Evolutionary conservation across 2,797 vertebrate species (phyloP).

Genomic region (Lateolabrax maculatus): DNA sequence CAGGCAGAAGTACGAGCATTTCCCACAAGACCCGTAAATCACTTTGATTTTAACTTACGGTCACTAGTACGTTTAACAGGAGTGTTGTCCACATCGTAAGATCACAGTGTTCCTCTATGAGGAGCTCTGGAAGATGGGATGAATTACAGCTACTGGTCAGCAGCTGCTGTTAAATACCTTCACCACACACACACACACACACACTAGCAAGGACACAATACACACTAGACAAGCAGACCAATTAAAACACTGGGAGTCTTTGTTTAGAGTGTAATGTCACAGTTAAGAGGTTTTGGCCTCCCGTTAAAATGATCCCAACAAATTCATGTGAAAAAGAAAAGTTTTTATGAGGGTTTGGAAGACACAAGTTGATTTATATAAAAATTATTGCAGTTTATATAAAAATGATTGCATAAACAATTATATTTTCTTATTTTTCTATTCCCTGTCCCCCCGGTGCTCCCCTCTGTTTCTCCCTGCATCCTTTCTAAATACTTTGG

Average conservation of each 20-base stretch:
- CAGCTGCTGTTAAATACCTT: constrained; percentile 54
- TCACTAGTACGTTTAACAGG: constrained; percentile 12
- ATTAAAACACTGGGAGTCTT: constrained; percentile 27
- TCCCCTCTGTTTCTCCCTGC: neutral
- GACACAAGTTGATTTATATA: constrained; percentile 15
- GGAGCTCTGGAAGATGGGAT: constrained; percentile 30
- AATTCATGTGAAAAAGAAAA: neutral
- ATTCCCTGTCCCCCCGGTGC: neutral
- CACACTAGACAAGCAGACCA: constrained; percentile 14
- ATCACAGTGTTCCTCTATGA: constrained; percentile 33
- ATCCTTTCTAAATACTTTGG: constrained; percentile 20
- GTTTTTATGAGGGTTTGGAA: constrained; percentile 30
- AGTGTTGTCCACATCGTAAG: constrained; percentile 19
- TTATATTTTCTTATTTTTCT: neutral
- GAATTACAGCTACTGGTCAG: constrained; percentile 66
- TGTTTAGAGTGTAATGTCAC: constrained; percentile 33
- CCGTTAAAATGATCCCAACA: constrained; percentile 10
- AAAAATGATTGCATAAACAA: constrained; percentile 32
- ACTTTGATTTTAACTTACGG: constrained; percentile 15
- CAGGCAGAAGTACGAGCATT: neutral
- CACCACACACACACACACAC: constrained; percentile 12
- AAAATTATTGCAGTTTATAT: constrained; percentile 23
- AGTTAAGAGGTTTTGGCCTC: constrained; percentile 28
- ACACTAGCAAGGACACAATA: constrained; percentile 5
- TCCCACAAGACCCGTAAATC: constrained; percentile 34